Evolutionary conservation across 2,113 vertebrate species (phyloP).

Genomic region (Axis porcinus): DNA sequence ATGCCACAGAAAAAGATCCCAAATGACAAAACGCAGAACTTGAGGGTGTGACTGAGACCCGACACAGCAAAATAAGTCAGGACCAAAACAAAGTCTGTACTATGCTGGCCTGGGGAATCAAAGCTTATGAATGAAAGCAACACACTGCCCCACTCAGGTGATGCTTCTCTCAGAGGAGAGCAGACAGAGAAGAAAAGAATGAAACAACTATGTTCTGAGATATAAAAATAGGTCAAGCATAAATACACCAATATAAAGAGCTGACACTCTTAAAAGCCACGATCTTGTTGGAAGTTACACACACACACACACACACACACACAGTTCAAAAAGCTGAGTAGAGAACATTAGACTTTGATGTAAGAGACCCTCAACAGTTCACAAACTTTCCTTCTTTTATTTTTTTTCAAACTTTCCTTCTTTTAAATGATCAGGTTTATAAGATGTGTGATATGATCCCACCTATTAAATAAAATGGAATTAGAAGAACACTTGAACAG

Average conservation of each 20-base stretch:
- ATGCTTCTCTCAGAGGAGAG: not conserved
- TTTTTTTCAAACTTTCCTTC: not conserved
- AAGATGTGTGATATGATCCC: not conserved
- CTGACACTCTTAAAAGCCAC: not conserved
- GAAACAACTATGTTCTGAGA: not conserved
- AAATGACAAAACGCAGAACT: fast-evolving
- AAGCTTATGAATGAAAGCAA: not conserved
- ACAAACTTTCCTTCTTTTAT: not conserved
- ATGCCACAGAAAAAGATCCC: fast-evolving
- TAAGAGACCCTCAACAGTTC: not conserved
- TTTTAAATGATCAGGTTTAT: not conserved
- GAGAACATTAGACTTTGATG: not conserved
- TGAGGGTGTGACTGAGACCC: not conserved
- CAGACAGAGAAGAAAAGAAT: not conserved
- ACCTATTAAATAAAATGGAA: not conserved
- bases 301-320: not conserved
- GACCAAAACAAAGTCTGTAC: not conserved
- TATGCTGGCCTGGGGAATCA: not conserved
- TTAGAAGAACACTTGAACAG: not conserved
- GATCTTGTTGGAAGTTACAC: not conserved
- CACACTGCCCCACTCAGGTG: not conserved
- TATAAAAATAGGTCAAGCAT: not conserved
- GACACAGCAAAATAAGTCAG: not conserved
- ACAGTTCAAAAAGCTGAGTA: not conserved
- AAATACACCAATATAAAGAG: not conserved